Evolutionary conservation across 1,140 invertebrate genomes (phyloP).

Genomic region (Drosophila pruinosa): DNA sequence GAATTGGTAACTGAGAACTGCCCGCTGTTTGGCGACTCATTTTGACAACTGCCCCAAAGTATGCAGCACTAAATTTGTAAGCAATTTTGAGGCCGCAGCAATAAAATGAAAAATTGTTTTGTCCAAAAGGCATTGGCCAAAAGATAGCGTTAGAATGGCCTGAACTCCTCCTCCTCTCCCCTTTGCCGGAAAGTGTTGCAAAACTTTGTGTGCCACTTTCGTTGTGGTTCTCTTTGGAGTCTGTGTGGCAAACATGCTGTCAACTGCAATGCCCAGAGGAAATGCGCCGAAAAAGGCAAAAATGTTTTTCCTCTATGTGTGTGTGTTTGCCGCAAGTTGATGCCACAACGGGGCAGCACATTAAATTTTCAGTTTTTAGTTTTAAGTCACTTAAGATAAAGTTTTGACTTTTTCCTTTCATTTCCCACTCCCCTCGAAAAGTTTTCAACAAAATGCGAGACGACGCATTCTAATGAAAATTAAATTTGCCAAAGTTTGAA

Average conservation of each 20-base stretch:
- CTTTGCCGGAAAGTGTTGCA: conserved; percentile 60
- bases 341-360: conserved; percentile 64
- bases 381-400: conserved; percentile 77
- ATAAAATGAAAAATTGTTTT: conserved; percentile 79
- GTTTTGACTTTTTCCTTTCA: conserved; percentile 16
- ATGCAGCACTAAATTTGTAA: conserved; percentile 69
- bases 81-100: conserved; percentile 64
- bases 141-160: conserved; percentile 50
- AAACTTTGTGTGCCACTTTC: conserved; percentile 78
- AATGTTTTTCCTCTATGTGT: conserved; percentile 50
- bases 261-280: conserved; percentile 79
- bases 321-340: conserved; percentile 70
- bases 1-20: neutral
- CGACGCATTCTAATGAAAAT: conserved; percentile 66
- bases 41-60: conserved; percentile 41
- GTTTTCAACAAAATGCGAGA: conserved; percentile 13
- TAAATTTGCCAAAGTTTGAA: conserved; percentile 60
- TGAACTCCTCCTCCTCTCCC: neutral
- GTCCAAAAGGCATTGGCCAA: conserved; percentile 70
- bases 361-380: conserved; percentile 77
- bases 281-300: conserved; percentile 69
- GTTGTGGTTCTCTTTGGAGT: conserved; percentile 40
- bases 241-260: conserved; percentile 59
- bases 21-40: neutral
- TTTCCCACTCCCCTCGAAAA: neutral